These are phyloP conservation scores for Hiodon tergisus DNA, from an alignment of 2,113 vertebrate species.

Conservation along the genomic window DNA sequence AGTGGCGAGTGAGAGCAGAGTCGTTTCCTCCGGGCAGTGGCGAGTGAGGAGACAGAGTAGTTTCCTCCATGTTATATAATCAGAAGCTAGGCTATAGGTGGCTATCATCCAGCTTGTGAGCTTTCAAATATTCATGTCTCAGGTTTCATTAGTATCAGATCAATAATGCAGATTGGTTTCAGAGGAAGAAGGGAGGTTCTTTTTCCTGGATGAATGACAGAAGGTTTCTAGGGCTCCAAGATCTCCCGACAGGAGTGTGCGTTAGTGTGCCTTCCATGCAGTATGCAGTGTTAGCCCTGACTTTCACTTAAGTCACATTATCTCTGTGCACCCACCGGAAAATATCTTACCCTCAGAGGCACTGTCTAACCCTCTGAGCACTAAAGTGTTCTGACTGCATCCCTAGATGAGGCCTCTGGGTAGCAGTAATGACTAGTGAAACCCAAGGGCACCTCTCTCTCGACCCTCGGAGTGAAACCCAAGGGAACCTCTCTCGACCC, in stretches of 20 bases:
- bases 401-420: neutral
- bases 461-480: neutral
- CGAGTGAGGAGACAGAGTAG: no score
- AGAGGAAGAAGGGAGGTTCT: neutral
- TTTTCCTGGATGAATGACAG: neutral
- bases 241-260: no score
- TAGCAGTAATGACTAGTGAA: neutral
- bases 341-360: no score
- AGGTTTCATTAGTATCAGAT: conserved; percentile 19
- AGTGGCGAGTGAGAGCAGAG: no score
- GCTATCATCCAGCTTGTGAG: neutral
- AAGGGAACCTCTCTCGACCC: neutral
- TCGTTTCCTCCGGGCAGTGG: no score
- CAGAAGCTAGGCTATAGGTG: neutral
- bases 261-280: no score
- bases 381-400: neutral
- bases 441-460: neutral
- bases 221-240: no score
- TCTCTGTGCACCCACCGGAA: no score
- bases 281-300: no score
- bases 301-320: no score
- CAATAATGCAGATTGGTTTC: conserved; percentile 18
- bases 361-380: no score
- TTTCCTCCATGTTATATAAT: neutral
- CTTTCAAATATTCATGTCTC: conserved; percentile 17